Evolutionary conservation across 2,888 invertebrate genomes (phyloP).

Genomic region (Maniola hyperantus): DNA sequence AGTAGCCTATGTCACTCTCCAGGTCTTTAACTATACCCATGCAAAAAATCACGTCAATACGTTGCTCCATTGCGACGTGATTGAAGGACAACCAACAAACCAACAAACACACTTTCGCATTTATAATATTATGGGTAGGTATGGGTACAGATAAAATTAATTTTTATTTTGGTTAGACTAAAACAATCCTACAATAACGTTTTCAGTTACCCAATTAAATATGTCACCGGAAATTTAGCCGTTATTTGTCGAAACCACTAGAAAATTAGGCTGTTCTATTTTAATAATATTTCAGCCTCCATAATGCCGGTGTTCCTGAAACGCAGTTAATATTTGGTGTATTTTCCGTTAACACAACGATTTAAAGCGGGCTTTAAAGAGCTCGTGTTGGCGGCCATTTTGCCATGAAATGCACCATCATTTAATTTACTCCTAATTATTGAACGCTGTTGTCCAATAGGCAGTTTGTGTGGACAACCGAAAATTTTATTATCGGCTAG

Average conservation of each 20-base stretch:
- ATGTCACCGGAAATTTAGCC: not conserved
- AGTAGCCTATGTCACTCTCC: too few species aligned
- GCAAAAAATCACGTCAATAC: too few species aligned
- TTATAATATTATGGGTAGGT: too few species aligned
- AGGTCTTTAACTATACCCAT: too few species aligned
- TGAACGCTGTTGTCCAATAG: conserved; percentile 45
- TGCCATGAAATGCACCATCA: conserved; percentile 53
- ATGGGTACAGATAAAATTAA: too few species aligned
- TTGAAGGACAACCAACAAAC: too few species aligned
- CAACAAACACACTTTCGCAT: too few species aligned
- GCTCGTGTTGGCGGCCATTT: conserved; percentile 31
- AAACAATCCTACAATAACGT: not conserved
- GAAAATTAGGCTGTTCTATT: conserved; percentile 5
- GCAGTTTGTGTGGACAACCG: conserved; percentile 35
- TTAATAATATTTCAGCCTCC: conserved; percentile 15
- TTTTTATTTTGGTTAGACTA: too few species aligned
- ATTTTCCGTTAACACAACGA: conserved; percentile 34
- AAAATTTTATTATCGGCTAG: conserved; percentile 22
- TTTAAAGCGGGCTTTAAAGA: conserved; percentile 38
- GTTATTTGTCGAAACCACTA: conserved; percentile 4
- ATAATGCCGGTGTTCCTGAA: conserved; percentile 12
- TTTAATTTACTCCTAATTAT: conserved; percentile 73
- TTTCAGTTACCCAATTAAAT: not conserved
- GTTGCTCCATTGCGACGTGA: too few species aligned
- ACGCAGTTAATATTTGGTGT: conserved; percentile 33